Evolutionary conservation across 2,888 invertebrate species (phyloP).

Genomic region (Malthinus flaveolus): DNA sequence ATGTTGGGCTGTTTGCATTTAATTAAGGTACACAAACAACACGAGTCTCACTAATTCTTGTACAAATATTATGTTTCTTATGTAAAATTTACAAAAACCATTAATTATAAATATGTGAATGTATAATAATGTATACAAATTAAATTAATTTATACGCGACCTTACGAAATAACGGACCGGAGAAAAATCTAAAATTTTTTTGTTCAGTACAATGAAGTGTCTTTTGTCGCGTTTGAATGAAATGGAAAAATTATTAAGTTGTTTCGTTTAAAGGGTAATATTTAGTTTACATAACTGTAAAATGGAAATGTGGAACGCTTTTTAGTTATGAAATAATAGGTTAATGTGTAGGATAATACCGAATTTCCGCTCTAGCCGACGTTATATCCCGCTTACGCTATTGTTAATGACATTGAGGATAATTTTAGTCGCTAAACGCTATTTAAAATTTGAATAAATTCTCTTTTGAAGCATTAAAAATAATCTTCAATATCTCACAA

Average conservation of each 20-base stretch:
- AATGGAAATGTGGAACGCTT: constrained; percentile 6
- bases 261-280: neutral
- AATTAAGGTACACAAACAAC: constrained; percentile 26
- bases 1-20: constrained; percentile 28
- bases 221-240: neutral
- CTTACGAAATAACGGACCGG: no score
- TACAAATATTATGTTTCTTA: constrained; percentile 6
- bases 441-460: neutral
- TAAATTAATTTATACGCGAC: neutral
- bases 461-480: neutral
- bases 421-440: constrained; percentile 6
- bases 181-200: no score
- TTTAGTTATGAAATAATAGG: constrained; percentile 9
- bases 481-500: neutral
- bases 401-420: constrained; percentile 11
- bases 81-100: constrained; percentile 16
- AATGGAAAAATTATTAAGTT: no score
- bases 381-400: constrained; percentile 6
- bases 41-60: constrained; percentile 19
- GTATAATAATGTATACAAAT: constrained; percentile 3
- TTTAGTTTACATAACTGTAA: neutral
- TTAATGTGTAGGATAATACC: constrained; percentile 4
- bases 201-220: no score
- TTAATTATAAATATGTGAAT: constrained; percentile 13
- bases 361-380: constrained; percentile 13